Conservation (phyloP, 2,888 invertebrate genomes). For the Cordilura impudica region DNA sequence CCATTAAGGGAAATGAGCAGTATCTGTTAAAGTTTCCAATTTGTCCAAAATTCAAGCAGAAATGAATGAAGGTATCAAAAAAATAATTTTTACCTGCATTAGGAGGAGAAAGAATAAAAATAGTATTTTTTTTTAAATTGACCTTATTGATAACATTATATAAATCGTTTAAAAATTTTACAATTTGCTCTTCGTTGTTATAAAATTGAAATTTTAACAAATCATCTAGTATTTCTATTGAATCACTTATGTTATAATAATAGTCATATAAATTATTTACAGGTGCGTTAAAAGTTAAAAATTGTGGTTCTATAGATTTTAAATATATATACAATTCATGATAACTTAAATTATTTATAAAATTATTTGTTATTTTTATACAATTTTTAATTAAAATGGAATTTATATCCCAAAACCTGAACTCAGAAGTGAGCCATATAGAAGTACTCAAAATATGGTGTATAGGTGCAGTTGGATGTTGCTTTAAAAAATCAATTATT, state of each 20-base stretch:
- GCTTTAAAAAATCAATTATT: too few relatives aligned
- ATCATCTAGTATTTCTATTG: not conserved
- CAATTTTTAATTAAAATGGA: too few relatives aligned
- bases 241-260: slow-evolving; percentile 3
- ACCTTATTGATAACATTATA: not conserved
- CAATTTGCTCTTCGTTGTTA: slow-evolving; percentile 8
- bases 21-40: slow-evolving; percentile 34
- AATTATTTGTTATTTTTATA: too few relatives aligned
- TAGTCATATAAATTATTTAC: not conserved
- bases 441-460: too few relatives aligned
- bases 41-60: slow-evolving; percentile 30
- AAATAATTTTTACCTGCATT: slow-evolving; percentile 4
- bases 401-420: too few relatives aligned
- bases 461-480: too few relatives aligned
- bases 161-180: not conserved
- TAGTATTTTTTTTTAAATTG: not conserved
- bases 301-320: slow-evolving; percentile 12
- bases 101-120: too few relatives aligned
- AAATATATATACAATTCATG: slow-evolving; percentile 38
- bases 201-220: slow-evolving; percentile 20
- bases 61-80: slow-evolving; percentile 19
- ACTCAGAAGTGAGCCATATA: too few relatives aligned
- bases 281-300: slow-evolving; percentile 29
- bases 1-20: slow-evolving; percentile 45
- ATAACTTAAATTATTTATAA: slow-evolving; percentile 24